Conservation (phyloP, 2,888 invertebrate species). For the Apotomis betuletana region DNA sequence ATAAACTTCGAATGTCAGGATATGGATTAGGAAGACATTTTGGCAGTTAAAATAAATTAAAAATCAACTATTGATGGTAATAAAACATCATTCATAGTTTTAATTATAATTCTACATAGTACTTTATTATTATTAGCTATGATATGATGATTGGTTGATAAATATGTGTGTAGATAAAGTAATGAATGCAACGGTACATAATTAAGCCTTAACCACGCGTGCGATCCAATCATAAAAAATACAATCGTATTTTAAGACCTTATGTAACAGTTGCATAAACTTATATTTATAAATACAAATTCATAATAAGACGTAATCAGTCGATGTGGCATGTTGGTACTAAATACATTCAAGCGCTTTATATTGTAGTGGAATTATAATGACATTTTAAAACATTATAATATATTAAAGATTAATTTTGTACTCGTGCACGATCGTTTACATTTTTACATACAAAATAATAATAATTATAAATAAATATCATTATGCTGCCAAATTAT, state of each 20-base stretch:
- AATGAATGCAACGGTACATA: too few species aligned
- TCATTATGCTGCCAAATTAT: background rate
- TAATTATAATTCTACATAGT: too few species aligned
- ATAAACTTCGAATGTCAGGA: background rate
- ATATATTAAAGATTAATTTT: background rate
- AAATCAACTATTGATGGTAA: background rate
- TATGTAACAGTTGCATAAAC: background rate
- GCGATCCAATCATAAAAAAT: too few species aligned
- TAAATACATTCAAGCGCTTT: background rate
- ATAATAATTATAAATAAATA: background rate
- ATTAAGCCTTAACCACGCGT: too few species aligned
- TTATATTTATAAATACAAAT: background rate
- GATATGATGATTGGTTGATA: too few species aligned
- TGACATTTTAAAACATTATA: background rate
- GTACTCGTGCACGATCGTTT: background rate
- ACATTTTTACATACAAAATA: background rate
- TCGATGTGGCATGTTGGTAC: background rate
- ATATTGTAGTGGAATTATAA: background rate
- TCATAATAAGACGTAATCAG: background rate
- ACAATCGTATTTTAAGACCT: too few species aligned
- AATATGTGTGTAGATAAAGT: too few species aligned
- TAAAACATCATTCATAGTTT: too few species aligned
- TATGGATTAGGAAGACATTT: conserved; percentile 15
- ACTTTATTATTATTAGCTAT: too few species aligned
- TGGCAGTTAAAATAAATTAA: conserved; percentile 16